These are phyloP conservation scores for Mastigias papua DNA, from an alignment of 30 jellyfish, hydroid and myxozoan species.

Conservation along the genomic window DNA sequence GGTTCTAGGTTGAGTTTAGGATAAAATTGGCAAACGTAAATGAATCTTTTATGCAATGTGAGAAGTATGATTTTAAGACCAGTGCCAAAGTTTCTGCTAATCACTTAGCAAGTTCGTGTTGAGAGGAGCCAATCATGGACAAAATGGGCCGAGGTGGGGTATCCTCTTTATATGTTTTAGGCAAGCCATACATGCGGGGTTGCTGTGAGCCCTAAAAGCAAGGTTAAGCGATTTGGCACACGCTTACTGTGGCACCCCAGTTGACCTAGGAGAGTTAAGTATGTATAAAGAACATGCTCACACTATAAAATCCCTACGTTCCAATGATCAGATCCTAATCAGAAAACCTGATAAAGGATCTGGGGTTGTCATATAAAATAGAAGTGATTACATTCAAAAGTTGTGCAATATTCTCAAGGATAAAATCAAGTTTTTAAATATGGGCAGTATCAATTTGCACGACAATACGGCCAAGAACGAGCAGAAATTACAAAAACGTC, in stretches of 20 bases:
- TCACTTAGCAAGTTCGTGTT: too few species aligned
- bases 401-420: not conserved
- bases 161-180: too few species aligned
- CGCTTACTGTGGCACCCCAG: slow-evolving; percentile 19
- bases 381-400: slow-evolving; percentile 4
- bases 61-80: too few species aligned
- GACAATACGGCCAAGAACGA: slow-evolving; percentile 21
- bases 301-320: slow-evolving; percentile 13
- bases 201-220: not conserved
- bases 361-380: slow-evolving; percentile 7
- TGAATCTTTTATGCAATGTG: too few species aligned
- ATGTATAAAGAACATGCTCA: slow-evolving; percentile 25
- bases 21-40: too few species aligned
- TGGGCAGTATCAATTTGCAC: not conserved
- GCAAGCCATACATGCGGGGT: too few species aligned
- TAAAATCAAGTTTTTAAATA: not conserved
- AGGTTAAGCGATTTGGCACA: slow-evolving; percentile 7
- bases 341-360: slow-evolving; percentile 29
- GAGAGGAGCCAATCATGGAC: too few species aligned
- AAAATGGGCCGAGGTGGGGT: too few species aligned
- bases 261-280: not conserved
- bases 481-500: not conserved
- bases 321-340: not conserved
- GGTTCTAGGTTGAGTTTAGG: too few species aligned
- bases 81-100: too few species aligned